phyloP scores from a whole-genome alignment of 2,113 vertebrate species.

The Oreochromis niloticus region DNA sequence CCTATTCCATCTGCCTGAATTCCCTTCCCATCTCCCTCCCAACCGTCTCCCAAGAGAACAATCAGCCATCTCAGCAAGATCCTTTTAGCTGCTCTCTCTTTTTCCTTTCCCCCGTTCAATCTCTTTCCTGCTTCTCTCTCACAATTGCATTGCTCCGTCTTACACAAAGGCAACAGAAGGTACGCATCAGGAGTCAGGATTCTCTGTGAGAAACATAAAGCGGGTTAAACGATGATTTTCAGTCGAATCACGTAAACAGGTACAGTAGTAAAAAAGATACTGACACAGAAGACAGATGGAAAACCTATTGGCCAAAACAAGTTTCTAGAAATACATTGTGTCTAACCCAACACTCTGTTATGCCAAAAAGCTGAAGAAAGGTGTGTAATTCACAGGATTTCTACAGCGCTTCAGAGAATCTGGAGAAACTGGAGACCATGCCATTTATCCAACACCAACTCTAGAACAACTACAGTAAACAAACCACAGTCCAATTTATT shows the following conservation, averaged over 20 bases:
- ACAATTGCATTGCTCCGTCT: not conserved
- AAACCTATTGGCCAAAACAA: not conserved
- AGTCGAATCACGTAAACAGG: not conserved
- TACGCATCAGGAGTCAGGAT: not conserved
- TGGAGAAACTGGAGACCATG: fast-evolving
- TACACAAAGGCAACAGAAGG: not conserved
- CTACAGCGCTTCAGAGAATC: not conserved
- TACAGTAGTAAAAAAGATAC: fast-evolving
- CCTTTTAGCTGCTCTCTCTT: constrained; percentile 4
- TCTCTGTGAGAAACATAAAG: not conserved
- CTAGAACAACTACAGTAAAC: not conserved
- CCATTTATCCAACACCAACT: not conserved
- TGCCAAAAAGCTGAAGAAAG: not conserved
- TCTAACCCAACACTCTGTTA: not conserved
- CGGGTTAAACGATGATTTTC: not conserved
- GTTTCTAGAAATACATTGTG: not conserved
- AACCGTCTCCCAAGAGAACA: constrained; percentile 41
- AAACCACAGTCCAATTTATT: not conserved
- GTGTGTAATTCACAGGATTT: not conserved
- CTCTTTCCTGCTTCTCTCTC: not conserved
- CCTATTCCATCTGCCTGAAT: constrained; percentile 41
- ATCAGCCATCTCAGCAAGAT: constrained; percentile 25
- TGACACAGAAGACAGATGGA: not conserved
- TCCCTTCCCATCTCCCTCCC: not conserved
- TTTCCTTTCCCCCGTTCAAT: not conserved